Conservation (phyloP, 2,888 invertebrate genomes). For the Cantharis nigra region DNA sequence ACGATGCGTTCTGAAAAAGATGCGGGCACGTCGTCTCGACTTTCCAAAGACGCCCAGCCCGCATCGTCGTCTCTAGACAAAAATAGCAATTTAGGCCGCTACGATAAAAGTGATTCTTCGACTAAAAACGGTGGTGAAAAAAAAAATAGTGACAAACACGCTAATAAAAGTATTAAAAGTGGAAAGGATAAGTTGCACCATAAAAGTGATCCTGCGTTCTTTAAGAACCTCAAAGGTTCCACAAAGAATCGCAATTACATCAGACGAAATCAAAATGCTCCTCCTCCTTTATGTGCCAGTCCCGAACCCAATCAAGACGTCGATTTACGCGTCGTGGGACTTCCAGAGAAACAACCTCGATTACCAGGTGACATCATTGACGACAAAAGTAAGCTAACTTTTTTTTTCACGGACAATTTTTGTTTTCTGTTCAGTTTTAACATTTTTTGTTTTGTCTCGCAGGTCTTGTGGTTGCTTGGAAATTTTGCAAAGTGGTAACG, state of each 20-base stretch:
- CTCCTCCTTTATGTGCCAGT: slow-evolving; percentile 53
- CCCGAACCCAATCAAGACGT: slow-evolving; percentile 57
- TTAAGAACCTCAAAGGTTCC: slow-evolving; percentile 64
- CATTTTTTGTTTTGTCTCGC: neutral
- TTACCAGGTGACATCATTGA: slow-evolving; percentile 44
- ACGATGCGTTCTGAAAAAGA: slow-evolving; percentile 9
- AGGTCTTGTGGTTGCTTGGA: neutral
- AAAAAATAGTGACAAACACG: slow-evolving; percentile 35
- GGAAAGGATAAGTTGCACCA: slow-evolving; percentile 25
- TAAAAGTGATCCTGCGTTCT: slow-evolving; percentile 41
- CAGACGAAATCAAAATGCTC: slow-evolving; percentile 66
- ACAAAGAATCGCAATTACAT: slow-evolving; percentile 68
- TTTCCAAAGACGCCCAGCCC: neutral
- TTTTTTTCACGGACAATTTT: slow-evolving; percentile 1
- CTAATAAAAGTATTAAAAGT: slow-evolving; percentile 35
- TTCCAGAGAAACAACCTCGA: slow-evolving; percentile 53
- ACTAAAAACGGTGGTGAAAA: slow-evolving; percentile 31
- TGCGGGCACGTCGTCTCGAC: neutral
- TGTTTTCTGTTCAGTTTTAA: neutral
- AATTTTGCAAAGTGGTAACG: neutral
- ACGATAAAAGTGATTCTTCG: slow-evolving; percentile 16
- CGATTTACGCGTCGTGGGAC: slow-evolving; percentile 51
- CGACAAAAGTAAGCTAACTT: slow-evolving; percentile 58
- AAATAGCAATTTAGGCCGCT: slow-evolving; percentile 1
- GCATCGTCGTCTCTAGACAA: slow-evolving; percentile 9